Percentiles rank a stretch among this genome's conserved stretches.
phyloP scores from a whole-genome alignment of 2,888 invertebrate genomes.

The Pseudococcus viburni region DNA sequence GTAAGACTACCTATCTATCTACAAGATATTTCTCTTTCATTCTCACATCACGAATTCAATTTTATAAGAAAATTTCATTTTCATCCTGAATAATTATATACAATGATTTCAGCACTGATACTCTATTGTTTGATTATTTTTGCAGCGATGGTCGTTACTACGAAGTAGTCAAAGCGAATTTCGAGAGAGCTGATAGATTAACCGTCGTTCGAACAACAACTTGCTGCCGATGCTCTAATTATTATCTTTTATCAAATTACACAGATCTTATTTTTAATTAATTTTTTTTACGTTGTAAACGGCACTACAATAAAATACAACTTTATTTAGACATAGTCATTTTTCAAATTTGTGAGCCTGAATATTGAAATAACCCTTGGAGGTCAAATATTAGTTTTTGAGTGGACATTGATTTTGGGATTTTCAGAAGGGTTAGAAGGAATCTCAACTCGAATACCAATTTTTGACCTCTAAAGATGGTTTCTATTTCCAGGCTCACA shows the following conservation, averaged over 20 bases:
- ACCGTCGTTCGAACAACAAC: conserved; percentile 98
- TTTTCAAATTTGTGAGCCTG: no score
- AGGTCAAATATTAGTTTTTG: no score
- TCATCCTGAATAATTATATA: background rate
- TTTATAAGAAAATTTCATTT: background rate
- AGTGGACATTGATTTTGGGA: no score
- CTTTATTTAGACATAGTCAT: background rate
- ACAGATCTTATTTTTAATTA: conserved; percentile 96
- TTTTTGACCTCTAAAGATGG: no score
- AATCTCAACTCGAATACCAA: no score
- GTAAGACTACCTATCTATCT: conserved; percentile 75
- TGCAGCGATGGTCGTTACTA: conserved; percentile 97
- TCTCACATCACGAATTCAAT: background rate
- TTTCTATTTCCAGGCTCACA: no score
- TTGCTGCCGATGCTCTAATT: conserved; percentile 94
- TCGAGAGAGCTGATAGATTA: conserved; percentile 96
- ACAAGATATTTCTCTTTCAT: background rate
- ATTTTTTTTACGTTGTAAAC: conserved; percentile 67
- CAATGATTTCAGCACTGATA: background rate
- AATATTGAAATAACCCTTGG: no score
- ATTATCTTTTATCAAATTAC: conserved; percentile 92
- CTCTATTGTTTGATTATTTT: conserved; percentile 68
- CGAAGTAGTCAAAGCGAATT: conserved; percentile 99
- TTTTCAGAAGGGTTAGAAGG: no score
- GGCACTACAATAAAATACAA: background rate